These are phyloP conservation scores for Syngnathus typhle DNA, from an alignment of 2,113 vertebrate species.

Conservation along the genomic window DNA sequence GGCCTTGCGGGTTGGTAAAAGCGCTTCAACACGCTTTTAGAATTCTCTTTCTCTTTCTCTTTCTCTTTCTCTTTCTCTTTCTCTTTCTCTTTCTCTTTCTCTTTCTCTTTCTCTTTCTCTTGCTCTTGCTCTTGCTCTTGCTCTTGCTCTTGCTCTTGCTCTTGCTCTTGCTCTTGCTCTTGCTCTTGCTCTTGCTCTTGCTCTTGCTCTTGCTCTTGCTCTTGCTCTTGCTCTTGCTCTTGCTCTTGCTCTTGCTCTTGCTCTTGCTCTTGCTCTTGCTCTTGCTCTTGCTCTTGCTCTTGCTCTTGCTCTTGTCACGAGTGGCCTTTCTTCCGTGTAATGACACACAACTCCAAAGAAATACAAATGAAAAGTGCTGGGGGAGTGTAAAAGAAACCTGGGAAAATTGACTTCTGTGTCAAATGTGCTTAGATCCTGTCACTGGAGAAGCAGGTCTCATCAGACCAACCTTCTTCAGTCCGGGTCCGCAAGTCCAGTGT, in stretches of 20 bases:
- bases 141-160: too few species aligned
- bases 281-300: too few species aligned
- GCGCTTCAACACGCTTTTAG: neutral
- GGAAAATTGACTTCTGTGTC: neutral
- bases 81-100: too few species aligned
- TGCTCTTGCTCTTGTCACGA: too few species aligned
- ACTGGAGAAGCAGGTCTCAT: constrained; percentile 77
- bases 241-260: too few species aligned
- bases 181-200: too few species aligned
- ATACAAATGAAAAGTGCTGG: neutral
- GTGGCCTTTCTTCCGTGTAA: neutral
- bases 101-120: too few species aligned
- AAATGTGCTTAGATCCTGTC: constrained; percentile 75
- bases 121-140: too few species aligned
- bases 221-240: too few species aligned
- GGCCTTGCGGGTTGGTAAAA: constrained; percentile 78
- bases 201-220: too few species aligned
- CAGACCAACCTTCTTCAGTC: constrained; percentile 81
- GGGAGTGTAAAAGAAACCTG: neutral
- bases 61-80: neutral
- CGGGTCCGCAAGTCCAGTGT: constrained; percentile 79
- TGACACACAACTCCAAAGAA: neutral
- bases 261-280: too few species aligned
- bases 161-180: too few species aligned
- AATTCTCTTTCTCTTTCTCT: neutral